Evolutionary conservation across 2,113 vertebrate species (phyloP).

Genomic region (Podarcis muralis): DNA sequence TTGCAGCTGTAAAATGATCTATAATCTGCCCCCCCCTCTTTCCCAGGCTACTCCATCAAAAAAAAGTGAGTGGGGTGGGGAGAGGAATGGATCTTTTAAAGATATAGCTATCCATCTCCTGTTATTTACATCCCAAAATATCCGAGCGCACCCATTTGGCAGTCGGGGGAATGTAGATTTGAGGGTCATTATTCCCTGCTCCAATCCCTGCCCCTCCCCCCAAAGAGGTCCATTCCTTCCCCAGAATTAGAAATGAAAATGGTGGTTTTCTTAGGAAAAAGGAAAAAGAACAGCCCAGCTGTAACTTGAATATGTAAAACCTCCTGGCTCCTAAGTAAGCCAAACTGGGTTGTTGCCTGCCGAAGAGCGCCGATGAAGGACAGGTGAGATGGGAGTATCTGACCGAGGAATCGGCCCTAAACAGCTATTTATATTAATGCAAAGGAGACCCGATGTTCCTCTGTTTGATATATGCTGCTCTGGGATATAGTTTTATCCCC

Average conservation of each 20-base stretch:
- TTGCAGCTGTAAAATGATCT: conserved; percentile 69
- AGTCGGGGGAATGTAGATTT: conserved; percentile 76
- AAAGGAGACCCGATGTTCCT: conserved; percentile 83
- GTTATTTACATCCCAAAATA: conserved; percentile 78
- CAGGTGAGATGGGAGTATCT: conserved; percentile 76
- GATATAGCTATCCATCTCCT: conserved; percentile 79
- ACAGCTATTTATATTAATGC: conserved; percentile 91
- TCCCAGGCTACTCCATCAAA: conserved; percentile 60
- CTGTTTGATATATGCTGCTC: conserved; percentile 84
- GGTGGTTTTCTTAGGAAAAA: neutral
- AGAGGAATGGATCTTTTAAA: conserved; percentile 80
- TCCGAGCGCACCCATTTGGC: neutral
- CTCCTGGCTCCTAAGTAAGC: conserved; percentile 79
- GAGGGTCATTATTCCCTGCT: conserved; percentile 73
- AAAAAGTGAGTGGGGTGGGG: conserved; percentile 53
- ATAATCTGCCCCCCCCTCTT: conserved; percentile 39
- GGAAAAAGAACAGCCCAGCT: neutral
- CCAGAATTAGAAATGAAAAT: conserved; percentile 82
- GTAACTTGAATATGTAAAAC: conserved; percentile 85
- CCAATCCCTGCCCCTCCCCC: conserved; percentile 14
- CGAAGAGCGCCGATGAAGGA: conserved; percentile 81
- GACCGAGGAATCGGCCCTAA: conserved; percentile 81
- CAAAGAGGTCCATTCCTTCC: conserved; percentile 72
- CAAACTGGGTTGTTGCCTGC: conserved; percentile 77
- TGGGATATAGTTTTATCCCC: conserved; percentile 81